A percentile compares a stretch with the other conserved stretches of the same genome.
phyloP scores from a whole-genome alignment of 2,888 invertebrate genomes.

The Rhagonycha fulva region DNA sequence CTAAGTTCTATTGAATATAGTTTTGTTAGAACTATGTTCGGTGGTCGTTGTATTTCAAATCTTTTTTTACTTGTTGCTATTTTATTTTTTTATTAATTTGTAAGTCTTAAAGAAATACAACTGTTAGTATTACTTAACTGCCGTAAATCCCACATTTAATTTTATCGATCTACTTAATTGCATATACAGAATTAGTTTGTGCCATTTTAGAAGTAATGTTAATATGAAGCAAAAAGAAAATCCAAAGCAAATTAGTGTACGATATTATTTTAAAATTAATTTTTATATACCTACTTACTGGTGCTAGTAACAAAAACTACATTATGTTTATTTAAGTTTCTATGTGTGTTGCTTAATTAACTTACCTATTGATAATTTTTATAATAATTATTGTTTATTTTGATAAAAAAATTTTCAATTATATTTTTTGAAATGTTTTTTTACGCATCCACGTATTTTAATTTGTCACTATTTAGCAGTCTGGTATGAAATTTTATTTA shows the following conservation, averaged over 20 bases:
- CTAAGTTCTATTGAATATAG: conserved; percentile 9
- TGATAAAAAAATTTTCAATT: conserved; percentile 2
- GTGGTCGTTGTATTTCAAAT: background rate
- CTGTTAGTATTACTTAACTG: conserved; percentile 46
- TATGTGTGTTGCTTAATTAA: conserved; percentile 36
- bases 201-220: conserved; percentile 52
- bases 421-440: conserved; percentile 7
- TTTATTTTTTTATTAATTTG: conserved; percentile 6
- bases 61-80: conserved; percentile 11
- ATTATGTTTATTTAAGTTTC: conserved; percentile 16
- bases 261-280: conserved; percentile 6
- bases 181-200: conserved; percentile 49
- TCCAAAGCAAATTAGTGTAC: conserved; percentile 18
- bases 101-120: conserved; percentile 38
- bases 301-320: conserved; percentile 46
- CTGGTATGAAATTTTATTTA: background rate
- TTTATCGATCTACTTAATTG: conserved; percentile 35
- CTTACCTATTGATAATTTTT: conserved; percentile 21
- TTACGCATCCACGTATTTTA: background rate
- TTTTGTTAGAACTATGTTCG: background rate
- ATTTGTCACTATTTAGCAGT: background rate
- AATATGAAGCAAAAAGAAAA: conserved; percentile 24
- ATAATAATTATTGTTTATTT: conserved; percentile 20
- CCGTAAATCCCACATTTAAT: conserved; percentile 47
- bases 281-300: conserved; percentile 38